A percentile compares a stretch with the other conserved stretches of the same genome.
phyloP scores from a whole-genome alignment of 2,888 invertebrate species.

The Agrochola lychnidis region DNA sequence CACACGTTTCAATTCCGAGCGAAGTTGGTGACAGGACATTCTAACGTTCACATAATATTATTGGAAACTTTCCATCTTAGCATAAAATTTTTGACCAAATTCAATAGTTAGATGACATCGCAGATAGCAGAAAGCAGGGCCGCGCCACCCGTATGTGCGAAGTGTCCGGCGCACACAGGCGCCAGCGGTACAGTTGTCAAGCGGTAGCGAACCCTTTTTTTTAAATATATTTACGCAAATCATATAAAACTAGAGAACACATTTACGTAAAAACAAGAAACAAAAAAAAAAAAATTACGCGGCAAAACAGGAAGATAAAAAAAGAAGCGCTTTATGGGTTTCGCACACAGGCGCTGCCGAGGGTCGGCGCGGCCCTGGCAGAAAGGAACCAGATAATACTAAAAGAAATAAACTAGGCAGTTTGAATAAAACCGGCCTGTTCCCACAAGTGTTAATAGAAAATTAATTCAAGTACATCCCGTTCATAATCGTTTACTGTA shows the following conservation, averaged over 20 bases:
- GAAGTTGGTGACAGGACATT: not conserved
- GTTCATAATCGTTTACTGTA: conserved; percentile 53
- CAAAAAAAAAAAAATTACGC: too few species aligned
- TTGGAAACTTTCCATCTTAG: not conserved
- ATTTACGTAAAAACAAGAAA: too few species aligned
- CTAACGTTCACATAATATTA: not conserved
- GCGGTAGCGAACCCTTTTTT: too few species aligned
- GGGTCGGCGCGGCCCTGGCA: too few species aligned
- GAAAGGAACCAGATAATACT: not conserved
- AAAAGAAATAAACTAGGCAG: not conserved
- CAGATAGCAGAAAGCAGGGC: not conserved
- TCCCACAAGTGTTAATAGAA: conserved; percentile 40
- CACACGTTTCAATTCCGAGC: not conserved
- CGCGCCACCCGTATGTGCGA: too few species aligned
- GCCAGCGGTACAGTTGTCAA: too few species aligned
- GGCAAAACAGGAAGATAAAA: too few species aligned
- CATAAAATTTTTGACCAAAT: not conserved
- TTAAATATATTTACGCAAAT: too few species aligned
- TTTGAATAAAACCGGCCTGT: conserved; percentile 18
- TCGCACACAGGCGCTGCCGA: too few species aligned
- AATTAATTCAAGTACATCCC: conserved; percentile 62
- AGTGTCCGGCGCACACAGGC: too few species aligned
- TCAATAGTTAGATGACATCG: not conserved
- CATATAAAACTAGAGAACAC: too few species aligned
- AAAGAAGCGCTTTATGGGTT: too few species aligned